A percentile compares a stretch with the other conserved stretches of the same genome.
Evolutionary conservation across 2,888 invertebrate genomes (phyloP).

Genomic region (Mycalesis mineus): DNA sequence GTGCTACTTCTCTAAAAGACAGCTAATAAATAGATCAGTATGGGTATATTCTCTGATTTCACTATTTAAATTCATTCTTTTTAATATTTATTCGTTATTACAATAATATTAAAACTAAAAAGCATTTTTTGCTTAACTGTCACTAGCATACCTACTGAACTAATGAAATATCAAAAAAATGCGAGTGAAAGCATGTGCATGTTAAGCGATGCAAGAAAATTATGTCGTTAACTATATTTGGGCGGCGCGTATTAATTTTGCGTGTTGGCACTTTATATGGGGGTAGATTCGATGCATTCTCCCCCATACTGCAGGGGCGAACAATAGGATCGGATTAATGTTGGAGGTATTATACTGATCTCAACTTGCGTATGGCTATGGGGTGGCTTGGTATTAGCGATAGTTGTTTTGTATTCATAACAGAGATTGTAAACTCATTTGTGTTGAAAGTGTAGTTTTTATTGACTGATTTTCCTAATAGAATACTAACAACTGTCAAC

Average conservation of each 20-base stretch:
- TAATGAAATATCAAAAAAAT: not conserved
- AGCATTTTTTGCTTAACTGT: too few relatives aligned
- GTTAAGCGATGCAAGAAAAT: constrained; percentile 40
- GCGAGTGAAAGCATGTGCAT: not conserved
- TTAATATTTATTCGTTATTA: too few relatives aligned
- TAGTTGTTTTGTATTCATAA: constrained; percentile 9
- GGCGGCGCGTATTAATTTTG: constrained; percentile 69
- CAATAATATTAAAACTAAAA: too few relatives aligned
- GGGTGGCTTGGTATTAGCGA: not conserved
- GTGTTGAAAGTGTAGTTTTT: not conserved
- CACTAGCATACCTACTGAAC: too few relatives aligned
- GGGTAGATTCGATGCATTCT: constrained; percentile 33
- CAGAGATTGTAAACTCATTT: constrained; percentile 4
- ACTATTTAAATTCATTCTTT: too few relatives aligned
- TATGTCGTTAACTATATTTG: constrained; percentile 64
- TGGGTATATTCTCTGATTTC: too few relatives aligned
- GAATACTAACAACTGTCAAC: too few relatives aligned
- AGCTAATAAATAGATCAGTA: too few relatives aligned
- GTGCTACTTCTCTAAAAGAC: too few relatives aligned
- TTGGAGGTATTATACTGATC: constrained; percentile 65
- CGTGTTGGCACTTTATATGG: constrained; percentile 54
- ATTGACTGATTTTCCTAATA: too few relatives aligned
- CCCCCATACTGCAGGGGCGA: constrained; percentile 45
- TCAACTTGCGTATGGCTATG: constrained; percentile 34
- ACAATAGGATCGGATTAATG: constrained; percentile 71